Percentiles rank a stretch among this genome's conserved stretches.
Conservation (phyloP, 1,140 invertebrate species). For the Zaprionus tsacasi region DNA sequence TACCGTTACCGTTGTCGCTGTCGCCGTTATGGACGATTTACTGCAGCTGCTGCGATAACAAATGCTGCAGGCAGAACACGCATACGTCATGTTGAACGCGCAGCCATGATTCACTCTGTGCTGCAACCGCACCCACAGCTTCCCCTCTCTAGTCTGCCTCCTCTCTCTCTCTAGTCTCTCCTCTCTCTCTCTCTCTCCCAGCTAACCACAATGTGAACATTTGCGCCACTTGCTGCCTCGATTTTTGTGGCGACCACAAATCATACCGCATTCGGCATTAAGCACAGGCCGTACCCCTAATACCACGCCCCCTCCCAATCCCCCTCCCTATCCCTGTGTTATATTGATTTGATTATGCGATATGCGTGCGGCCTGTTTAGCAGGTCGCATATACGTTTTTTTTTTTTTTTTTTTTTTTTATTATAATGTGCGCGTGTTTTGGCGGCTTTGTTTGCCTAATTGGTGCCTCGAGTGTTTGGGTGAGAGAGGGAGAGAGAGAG, state of each 20-base stretch:
- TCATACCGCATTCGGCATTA: constrained; percentile 42
- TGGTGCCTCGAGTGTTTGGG: constrained; percentile 13
- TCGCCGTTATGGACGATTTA: constrained; percentile 43
- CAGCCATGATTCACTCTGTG: constrained; percentile 42
- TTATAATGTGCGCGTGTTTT: constrained; percentile 31
- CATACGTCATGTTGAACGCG: constrained; percentile 64
- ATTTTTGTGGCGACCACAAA: constrained; percentile 47
- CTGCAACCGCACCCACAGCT: constrained; percentile 20
- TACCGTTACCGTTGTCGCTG: constrained; percentile 22
- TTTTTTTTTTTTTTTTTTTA: constrained; percentile 30
- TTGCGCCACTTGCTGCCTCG: constrained; percentile 26
- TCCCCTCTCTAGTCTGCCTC: background rate
- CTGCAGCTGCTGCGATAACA: constrained; percentile 57
- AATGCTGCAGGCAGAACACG: constrained; percentile 57
- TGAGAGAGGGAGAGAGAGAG: background rate
- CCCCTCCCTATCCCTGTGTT: background rate
- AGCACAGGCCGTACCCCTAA: background rate
- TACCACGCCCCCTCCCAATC: background rate
- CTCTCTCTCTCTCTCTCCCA: background rate
- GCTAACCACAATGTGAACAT: constrained; percentile 15
- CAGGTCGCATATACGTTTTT: constrained; percentile 3
- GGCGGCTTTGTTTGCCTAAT: constrained; percentile 60
- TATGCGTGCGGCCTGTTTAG: constrained; percentile 18
- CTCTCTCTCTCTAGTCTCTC: no score
- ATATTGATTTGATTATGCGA: constrained; percentile 49